Percentiles rank a stretch among this genome's conserved stretches.
These are phyloP conservation scores for Aplidium turbinatum DNA, from an alignment of 23 tunicate species.

Conservation along the genomic window DNA sequence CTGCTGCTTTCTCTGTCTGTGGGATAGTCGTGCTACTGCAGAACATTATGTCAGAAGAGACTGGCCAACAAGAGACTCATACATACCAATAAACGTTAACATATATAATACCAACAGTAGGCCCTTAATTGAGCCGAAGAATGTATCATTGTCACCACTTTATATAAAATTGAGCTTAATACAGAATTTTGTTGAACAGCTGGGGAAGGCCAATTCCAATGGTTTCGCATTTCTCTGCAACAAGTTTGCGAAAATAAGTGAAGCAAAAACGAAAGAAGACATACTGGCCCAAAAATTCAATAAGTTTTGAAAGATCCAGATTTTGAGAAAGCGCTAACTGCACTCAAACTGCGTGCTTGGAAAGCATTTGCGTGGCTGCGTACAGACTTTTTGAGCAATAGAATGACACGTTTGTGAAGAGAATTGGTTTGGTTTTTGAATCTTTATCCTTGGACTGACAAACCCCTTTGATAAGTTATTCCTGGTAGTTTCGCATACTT, in stretches of 20 bases:
- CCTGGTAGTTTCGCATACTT: too few species aligned
- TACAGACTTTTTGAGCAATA: too few species aligned
- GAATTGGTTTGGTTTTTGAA: too few species aligned
- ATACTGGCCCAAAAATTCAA: too few species aligned
- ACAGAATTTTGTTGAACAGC: conserved; percentile 31
- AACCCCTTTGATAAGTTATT: too few species aligned
- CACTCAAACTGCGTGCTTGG: too few species aligned
- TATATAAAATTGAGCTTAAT: conserved; percentile 29
- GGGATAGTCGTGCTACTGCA: conserved; percentile 48
- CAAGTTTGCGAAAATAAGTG: conserved; percentile 28
- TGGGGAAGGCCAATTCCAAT: conserved; percentile 37
- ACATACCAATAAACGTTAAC: conserved; percentile 16
- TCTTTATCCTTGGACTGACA: too few species aligned
- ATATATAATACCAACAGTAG: not conserved
- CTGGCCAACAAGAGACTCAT: conserved; percentile 34
- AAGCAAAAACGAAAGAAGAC: conserved; percentile 41
- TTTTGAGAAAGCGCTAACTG: too few species aligned
- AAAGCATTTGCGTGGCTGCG: too few species aligned
- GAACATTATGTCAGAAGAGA: conserved; percentile 36
- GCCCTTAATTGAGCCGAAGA: conserved; percentile 19
- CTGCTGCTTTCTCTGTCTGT: conserved; percentile 44
- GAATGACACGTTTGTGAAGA: too few species aligned
- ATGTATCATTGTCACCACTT: conserved; percentile 25
- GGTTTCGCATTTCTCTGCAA: conserved; percentile 29
- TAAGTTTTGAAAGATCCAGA: too few species aligned